These are phyloP conservation scores for Polyommatus iphigenia DNA, from an alignment of 2,888 invertebrate species.

Conservation along the genomic window DNA sequence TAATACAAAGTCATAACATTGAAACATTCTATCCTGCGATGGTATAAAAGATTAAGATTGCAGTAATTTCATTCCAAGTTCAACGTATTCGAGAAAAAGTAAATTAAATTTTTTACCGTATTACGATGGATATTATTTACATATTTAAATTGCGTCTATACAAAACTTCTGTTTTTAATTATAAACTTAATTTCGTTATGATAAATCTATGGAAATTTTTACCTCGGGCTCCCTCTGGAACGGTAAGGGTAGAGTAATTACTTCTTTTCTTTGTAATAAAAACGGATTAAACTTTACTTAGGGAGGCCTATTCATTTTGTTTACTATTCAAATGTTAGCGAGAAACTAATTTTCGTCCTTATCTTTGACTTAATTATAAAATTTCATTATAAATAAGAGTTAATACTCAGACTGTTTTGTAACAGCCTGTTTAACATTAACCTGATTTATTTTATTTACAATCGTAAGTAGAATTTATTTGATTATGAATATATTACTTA, in stretches of 20 bases:
- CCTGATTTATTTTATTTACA: neutral
- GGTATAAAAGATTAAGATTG: neutral
- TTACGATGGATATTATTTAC: conserved; percentile 67
- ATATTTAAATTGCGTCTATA: conserved; percentile 78
- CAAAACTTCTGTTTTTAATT: conserved; percentile 80
- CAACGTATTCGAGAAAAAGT: conserved; percentile 41
- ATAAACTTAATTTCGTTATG: conserved; percentile 81
- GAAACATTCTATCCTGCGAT: neutral
- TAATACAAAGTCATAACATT: no score
- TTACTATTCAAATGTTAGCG: conserved; percentile 75
- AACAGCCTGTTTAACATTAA: neutral
- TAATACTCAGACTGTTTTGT: neutral
- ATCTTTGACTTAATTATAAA: conserved; percentile 48
- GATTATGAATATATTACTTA: neutral
- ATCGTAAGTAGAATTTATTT: neutral
- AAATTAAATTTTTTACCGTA: conserved; percentile 46
- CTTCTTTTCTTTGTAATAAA: conserved; percentile 81
- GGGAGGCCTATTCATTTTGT: conserved; percentile 78
- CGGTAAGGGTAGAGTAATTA: conserved; percentile 79
- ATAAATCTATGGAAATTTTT: conserved; percentile 81
- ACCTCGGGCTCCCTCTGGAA: conserved; percentile 76
- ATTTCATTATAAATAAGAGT: neutral
- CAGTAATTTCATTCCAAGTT: conserved; percentile 11
- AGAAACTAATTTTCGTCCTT: conserved; percentile 71
- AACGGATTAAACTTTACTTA: conserved; percentile 81